phyloP scores from a whole-genome alignment of 2,888 invertebrate species.

The Phlogophora meticulosa region DNA sequence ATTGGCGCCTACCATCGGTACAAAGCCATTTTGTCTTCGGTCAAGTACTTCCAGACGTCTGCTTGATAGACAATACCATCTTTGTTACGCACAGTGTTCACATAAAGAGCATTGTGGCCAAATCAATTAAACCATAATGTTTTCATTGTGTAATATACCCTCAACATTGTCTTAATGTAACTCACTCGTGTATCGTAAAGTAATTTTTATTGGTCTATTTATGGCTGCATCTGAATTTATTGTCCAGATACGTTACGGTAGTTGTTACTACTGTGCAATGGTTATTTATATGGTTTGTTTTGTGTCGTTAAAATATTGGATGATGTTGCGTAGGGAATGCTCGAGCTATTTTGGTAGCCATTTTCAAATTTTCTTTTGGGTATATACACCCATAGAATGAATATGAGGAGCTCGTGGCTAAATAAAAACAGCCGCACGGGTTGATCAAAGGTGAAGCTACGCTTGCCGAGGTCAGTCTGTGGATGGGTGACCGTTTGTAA shows the following conservation, averaged over 20 bases:
- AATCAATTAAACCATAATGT: slow-evolving; percentile 90
- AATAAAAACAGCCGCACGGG: too few relatives aligned
- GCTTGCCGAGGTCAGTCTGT: too few relatives aligned
- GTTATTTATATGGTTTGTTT: slow-evolving; percentile 80
- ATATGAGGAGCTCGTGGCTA: too few relatives aligned
- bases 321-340: slow-evolving; percentile 29
- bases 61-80: slow-evolving; percentile 88
- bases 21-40: slow-evolving; percentile 91
- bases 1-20: slow-evolving; percentile 88
- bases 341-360: slow-evolving; percentile 33
- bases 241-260: slow-evolving; percentile 87
- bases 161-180: slow-evolving; percentile 90
- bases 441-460: too few relatives aligned
- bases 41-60: slow-evolving; percentile 91
- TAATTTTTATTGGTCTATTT: slow-evolving; percentile 90
- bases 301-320: slow-evolving; percentile 70
- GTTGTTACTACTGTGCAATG: slow-evolving; percentile 80
- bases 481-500: too few relatives aligned
- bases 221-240: slow-evolving; percentile 85
- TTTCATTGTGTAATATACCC: slow-evolving; percentile 85
- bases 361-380: slow-evolving; percentile 11
- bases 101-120: slow-evolving; percentile 87
- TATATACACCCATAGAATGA: too few relatives aligned
- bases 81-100: slow-evolving; percentile 78
- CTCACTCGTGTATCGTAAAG: slow-evolving; percentile 87